Percentiles rank a stretch among this genome's conserved stretches.
These are phyloP conservation scores for Escarpia spicata DNA, from an alignment of 2,888 invertebrate genomes.

Conservation along the genomic window DNA sequence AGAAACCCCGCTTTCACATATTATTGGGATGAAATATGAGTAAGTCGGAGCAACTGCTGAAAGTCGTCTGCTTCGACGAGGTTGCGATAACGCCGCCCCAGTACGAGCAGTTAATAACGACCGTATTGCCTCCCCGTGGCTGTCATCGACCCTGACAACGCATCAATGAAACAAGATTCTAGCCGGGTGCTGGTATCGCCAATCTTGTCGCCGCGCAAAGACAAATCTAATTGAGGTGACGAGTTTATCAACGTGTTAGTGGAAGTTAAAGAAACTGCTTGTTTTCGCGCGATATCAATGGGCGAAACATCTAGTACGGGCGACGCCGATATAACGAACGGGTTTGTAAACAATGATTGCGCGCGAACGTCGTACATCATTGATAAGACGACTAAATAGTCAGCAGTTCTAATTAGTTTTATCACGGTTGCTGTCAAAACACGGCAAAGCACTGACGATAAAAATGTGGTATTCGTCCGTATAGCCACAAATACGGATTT, in stretches of 20 bases:
- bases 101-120: background rate
- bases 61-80: background rate
- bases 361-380: background rate
- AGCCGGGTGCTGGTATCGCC: background rate
- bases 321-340: conserved; percentile 16
- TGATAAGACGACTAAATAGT: conserved; percentile 4
- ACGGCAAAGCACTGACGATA: background rate
- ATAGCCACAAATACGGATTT: background rate
- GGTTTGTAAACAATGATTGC: background rate
- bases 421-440: conserved; percentile 3
- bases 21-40: too few species aligned
- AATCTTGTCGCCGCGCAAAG: background rate
- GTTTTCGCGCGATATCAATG: background rate
- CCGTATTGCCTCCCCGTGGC: background rate
- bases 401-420: conserved; percentile 2
- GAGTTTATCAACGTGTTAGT: conserved; percentile 6
- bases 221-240: conserved; percentile 13
- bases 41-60: too few species aligned
- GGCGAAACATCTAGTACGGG: background rate
- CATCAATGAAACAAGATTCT: background rate
- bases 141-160: background rate
- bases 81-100: background rate
- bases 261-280: conserved; percentile 7
- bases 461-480: background rate
- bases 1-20: too few species aligned